Conservation (phyloP, 2,888 invertebrate species). For the Synergus gifuensis region DNA sequence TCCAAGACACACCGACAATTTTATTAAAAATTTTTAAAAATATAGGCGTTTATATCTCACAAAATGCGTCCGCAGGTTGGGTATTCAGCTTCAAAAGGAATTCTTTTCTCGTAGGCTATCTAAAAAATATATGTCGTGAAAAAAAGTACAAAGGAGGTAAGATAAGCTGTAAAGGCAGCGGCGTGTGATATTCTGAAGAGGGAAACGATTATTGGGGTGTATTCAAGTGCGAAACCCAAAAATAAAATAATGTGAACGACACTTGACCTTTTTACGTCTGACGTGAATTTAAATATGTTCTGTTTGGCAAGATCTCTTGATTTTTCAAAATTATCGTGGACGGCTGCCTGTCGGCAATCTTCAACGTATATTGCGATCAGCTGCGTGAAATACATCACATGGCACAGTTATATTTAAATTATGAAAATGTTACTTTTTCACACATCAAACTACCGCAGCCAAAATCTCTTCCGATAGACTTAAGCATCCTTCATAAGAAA, state of each 20-base stretch:
- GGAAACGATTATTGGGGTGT: background rate
- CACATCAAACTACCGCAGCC: no score
- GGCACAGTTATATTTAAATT: conserved; percentile 1
- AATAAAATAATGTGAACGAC: background rate
- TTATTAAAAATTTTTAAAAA: background rate
- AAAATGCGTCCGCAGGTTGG: no score
- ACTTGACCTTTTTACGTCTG: conserved; percentile 25
- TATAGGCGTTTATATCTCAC: background rate
- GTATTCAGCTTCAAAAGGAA: background rate
- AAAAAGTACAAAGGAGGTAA: background rate
- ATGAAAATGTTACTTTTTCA: background rate
- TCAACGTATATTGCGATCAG: conserved; percentile 13
- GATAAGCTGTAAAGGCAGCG: background rate
- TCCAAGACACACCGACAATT: background rate
- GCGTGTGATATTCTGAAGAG: background rate
- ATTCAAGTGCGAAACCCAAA: background rate
- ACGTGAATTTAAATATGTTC: conserved; percentile 9
- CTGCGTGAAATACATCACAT: conserved; percentile 24
- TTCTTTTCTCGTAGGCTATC: background rate
- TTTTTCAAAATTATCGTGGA: conserved; percentile 23
- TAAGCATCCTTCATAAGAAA: no score
- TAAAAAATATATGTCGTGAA: background rate
- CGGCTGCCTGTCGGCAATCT: conserved; percentile 25
- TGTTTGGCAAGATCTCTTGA: conserved; percentile 18
- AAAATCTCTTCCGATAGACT: no score